Conservation (phyloP, 92 coral and sea anemone genomes). For the Nematostella vectensis region DNA sequence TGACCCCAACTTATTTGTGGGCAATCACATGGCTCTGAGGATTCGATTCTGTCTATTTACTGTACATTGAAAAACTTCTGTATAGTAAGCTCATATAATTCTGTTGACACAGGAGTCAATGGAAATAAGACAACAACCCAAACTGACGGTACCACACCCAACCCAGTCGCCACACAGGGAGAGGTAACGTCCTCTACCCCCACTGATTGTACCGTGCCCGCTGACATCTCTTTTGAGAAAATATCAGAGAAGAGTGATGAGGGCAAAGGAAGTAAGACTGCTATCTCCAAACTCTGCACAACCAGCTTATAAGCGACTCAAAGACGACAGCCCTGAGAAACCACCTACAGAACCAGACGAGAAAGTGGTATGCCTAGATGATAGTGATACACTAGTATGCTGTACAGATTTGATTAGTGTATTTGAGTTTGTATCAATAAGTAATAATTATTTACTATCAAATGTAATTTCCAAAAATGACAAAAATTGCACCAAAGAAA, state of each 20-base stretch:
- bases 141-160: neutral
- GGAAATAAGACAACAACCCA: neutral
- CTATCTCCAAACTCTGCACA: conserved; percentile 10
- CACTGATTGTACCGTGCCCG: conserved; percentile 8
- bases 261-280: conserved; percentile 15
- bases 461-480: too few relatives aligned
- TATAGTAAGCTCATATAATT: too few relatives aligned
- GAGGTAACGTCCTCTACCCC: conserved; percentile 43
- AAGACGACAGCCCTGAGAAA: neutral
- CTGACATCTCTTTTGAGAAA: conserved; percentile 7
- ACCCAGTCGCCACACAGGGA: conserved; percentile 17
- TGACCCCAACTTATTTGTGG: too few relatives aligned
- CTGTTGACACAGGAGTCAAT: too few relatives aligned
- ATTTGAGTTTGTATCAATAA: too few relatives aligned
- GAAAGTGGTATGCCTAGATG: neutral
- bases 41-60: too few relatives aligned
- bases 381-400: too few relatives aligned
- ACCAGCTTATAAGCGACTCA: neutral
- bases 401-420: too few relatives aligned
- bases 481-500: too few relatives aligned
- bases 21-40: too few relatives aligned
- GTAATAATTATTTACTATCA: too few relatives aligned
- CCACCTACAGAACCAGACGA: neutral
- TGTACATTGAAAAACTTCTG: too few relatives aligned
- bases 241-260: neutral